Evolutionary conservation across 2,888 invertebrate species (phyloP).

Genomic region (Punctoribates punctum): DNA sequence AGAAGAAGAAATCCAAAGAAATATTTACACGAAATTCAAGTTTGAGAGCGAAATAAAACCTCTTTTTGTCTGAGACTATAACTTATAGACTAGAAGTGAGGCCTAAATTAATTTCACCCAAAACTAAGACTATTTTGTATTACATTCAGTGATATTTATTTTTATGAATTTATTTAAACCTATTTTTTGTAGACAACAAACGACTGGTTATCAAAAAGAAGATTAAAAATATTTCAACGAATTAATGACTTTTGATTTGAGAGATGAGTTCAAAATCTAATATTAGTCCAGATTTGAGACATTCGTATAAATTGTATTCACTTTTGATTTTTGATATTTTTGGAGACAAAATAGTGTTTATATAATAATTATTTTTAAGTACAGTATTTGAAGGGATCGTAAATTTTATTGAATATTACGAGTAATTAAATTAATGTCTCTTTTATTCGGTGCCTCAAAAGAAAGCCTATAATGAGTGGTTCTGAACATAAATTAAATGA

Average conservation of each 20-base stretch:
- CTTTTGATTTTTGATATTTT: neutral
- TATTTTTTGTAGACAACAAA: neutral
- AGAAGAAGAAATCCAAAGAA: too few species aligned
- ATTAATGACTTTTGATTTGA: constrained; percentile 2
- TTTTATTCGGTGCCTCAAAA: neutral
- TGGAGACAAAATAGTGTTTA: neutral
- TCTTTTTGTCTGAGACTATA: too few species aligned
- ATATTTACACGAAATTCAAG: too few species aligned
- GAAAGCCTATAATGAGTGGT: too few species aligned
- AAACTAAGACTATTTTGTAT: too few species aligned
- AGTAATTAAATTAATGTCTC: neutral
- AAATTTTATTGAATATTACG: constrained; percentile 2
- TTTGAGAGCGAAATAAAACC: too few species aligned
- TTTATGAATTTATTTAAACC: too few species aligned
- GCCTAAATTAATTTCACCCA: too few species aligned
- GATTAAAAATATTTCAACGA: neutral
- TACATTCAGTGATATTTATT: too few species aligned
- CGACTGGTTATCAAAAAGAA: neutral
- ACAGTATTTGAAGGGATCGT: neutral
- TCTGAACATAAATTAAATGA: neutral
- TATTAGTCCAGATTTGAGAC: neutral
- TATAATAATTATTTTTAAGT: neutral
- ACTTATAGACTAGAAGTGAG: too few species aligned
- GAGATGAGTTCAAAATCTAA: neutral
- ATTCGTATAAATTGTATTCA: neutral